phyloP scores from a whole-genome alignment of 2,113 vertebrate species.

The Azemiops feae region DNA sequence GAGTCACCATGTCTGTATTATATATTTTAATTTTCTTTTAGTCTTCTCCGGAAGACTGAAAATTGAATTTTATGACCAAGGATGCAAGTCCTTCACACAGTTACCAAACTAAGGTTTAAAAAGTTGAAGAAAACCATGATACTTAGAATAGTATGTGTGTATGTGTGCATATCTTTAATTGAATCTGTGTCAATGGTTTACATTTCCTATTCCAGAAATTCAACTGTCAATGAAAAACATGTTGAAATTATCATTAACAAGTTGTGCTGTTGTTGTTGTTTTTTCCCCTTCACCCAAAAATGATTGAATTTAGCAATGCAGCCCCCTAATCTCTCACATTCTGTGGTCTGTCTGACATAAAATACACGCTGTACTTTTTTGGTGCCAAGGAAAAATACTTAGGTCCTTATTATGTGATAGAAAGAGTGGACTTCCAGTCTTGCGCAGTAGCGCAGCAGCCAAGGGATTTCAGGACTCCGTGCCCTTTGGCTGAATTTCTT shows the following conservation, averaged over 20 bases:
- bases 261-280: background rate
- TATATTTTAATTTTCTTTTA: background rate
- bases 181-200: background rate
- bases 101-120: background rate
- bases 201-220: background rate
- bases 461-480: too few species aligned
- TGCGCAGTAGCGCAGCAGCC: too few species aligned
- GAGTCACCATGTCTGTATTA: background rate
- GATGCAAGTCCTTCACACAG: background rate
- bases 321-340: constrained; percentile 23
- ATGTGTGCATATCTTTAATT: background rate
- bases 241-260: background rate
- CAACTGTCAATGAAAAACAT: background rate
- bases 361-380: constrained; percentile 43
- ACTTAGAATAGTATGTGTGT: background rate
- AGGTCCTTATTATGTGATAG: constrained; percentile 22
- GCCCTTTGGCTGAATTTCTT: too few species aligned
- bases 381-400: constrained; percentile 21
- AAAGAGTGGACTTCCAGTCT: background rate
- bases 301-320: background rate
- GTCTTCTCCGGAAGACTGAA: background rate
- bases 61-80: background rate
- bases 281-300: background rate
- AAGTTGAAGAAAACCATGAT: background rate
- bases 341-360: constrained; percentile 6